A percentile compares a stretch with the other conserved stretches of the same genome.
These are phyloP conservation scores for Drosophila serrata DNA, from an alignment of 1,140 invertebrate genomes.

Conservation along the genomic window DNA sequence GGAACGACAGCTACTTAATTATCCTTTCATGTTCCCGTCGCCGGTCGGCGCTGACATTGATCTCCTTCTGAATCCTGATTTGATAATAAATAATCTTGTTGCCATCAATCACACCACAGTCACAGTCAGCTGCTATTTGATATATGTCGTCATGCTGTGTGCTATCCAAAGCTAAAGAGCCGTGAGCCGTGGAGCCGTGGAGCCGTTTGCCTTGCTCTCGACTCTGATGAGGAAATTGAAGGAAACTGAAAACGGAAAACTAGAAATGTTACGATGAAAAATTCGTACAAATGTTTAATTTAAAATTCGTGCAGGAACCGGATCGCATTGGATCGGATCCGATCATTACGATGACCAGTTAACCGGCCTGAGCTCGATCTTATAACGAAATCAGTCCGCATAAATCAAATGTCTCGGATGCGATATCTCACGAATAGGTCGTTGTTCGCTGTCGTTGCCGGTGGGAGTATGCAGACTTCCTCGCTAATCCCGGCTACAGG, in stretches of 20 bases:
- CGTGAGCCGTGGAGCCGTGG: neutral
- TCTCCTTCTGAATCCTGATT: slow-evolving; percentile 36
- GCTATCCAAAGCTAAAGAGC: slow-evolving; percentile 3
- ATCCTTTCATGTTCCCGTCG: slow-evolving; percentile 27
- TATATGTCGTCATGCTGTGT: slow-evolving; percentile 2
- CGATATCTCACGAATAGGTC: slow-evolving; percentile 6
- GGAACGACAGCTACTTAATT: neutral
- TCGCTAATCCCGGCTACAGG: slow-evolving; percentile 21
- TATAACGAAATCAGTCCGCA: slow-evolving; percentile 31
- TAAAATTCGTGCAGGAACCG: slow-evolving; percentile 36
- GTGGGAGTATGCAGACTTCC: slow-evolving; percentile 48
- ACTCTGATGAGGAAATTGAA: slow-evolving; percentile 29
- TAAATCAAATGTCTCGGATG: slow-evolving; percentile 52
- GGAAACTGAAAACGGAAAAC: slow-evolving; percentile 15
- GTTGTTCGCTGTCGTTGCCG: slow-evolving; percentile 4
- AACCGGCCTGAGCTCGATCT: slow-evolving; percentile 10
- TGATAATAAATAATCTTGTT: slow-evolving; percentile 37
- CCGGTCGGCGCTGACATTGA: slow-evolving; percentile 33
- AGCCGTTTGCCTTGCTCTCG: slow-evolving; percentile 24
- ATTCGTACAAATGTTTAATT: slow-evolving; percentile 36
- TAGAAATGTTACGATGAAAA: slow-evolving; percentile 13
- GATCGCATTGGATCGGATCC: slow-evolving; percentile 5
- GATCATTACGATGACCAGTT: slow-evolving; percentile 32
- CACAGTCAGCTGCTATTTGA: slow-evolving; percentile 29
- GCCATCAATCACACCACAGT: slow-evolving; percentile 20